These are phyloP conservation scores for Cynopterus sphinx DNA, from an alignment of 2,797 vertebrate species.

Conservation along the genomic window DNA sequence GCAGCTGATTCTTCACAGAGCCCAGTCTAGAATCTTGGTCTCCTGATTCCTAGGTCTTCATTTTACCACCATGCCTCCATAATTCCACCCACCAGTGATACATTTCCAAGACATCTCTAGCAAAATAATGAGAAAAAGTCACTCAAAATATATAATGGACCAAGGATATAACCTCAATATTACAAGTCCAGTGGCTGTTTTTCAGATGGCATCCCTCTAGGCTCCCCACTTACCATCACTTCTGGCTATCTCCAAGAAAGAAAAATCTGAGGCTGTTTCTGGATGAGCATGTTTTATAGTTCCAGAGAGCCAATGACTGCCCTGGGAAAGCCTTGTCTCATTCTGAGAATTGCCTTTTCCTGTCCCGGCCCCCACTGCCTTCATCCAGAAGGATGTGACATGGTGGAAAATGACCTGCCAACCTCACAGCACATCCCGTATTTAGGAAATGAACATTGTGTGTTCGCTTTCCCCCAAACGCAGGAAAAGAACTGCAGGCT, in stretches of 20 bases:
- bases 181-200: neutral
- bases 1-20: neutral
- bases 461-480: conserved; percentile 81
- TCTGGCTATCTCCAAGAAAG: conserved; percentile 65
- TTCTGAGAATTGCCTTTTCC: conserved; percentile 86
- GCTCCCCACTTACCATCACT: conserved; percentile 83
- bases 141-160: neutral
- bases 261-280: conserved; percentile 82
- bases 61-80: neutral
- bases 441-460: conserved; percentile 84
- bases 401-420: conserved; percentile 84
- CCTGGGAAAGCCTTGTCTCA: conserved; percentile 84
- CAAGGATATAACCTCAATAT: neutral
- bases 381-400: conserved; percentile 87
- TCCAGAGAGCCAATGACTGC: conserved; percentile 78
- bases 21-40: neutral
- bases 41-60: neutral
- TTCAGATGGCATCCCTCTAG: neutral
- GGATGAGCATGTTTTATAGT: conserved; percentile 84
- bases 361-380: conserved; percentile 79
- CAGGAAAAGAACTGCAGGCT: conserved; percentile 77
- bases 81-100: neutral
- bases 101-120: neutral
- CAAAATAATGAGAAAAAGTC: neutral
- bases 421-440: conserved; percentile 80